Percentiles rank a stretch among this genome's conserved stretches.
Evolutionary conservation across 2,888 invertebrate genomes (phyloP).

Genomic region (Phorcus lineatus): DNA sequence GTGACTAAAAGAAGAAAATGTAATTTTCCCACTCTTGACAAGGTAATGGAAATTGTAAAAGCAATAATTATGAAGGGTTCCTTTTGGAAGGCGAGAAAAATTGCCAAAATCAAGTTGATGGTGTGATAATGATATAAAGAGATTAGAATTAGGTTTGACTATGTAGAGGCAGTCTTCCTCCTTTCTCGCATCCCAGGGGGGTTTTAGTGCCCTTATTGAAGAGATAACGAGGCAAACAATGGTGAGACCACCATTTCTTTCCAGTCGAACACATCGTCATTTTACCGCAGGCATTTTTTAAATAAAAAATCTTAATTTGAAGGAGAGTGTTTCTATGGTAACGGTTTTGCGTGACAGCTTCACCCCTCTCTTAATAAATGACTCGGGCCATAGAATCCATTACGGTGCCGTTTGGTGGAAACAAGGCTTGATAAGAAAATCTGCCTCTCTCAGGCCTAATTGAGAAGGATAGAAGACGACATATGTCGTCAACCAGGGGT

Average conservation of each 20-base stretch:
- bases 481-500: slow-evolving; percentile 16
- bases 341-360: background rate
- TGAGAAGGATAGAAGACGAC: slow-evolving; percentile 20
- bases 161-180: background rate
- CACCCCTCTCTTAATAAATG: background rate
- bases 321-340: slow-evolving; percentile 1
- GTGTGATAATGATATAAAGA: background rate
- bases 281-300: background rate
- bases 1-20: too few relatives aligned
- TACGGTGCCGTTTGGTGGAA: slow-evolving; percentile 17
- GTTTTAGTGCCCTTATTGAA: background rate
- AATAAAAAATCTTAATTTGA: background rate
- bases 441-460: slow-evolving; percentile 5
- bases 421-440: slow-evolving; percentile 23
- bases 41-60: too few relatives aligned
- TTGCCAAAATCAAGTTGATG: too few relatives aligned
- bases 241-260: background rate
- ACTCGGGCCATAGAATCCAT: slow-evolving; percentile 5
- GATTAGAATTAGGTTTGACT: background rate
- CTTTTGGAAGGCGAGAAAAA: too few relatives aligned
- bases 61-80: too few relatives aligned
- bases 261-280: background rate
- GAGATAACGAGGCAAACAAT: background rate
- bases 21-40: too few relatives aligned
- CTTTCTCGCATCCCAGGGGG: background rate